phyloP scores from a whole-genome alignment of 2,113 vertebrate genomes.

The Tamias sibiricus region DNA sequence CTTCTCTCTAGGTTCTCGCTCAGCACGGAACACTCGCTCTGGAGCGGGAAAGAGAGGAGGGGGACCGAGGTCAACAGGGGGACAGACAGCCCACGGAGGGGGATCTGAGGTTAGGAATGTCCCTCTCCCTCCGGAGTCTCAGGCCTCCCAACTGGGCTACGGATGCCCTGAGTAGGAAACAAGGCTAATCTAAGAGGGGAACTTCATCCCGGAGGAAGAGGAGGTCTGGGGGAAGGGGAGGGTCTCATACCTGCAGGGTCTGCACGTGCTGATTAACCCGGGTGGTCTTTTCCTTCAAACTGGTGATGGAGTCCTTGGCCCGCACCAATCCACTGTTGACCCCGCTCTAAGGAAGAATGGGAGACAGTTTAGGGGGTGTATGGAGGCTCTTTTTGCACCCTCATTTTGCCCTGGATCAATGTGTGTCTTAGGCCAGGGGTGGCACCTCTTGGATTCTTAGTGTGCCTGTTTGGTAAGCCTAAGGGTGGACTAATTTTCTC shows the following conservation, averaged over 20 bases:
- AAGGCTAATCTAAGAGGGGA: background rate
- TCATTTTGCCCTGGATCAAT: background rate
- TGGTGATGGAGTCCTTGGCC: constrained; percentile 85
- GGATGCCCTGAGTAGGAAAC: background rate
- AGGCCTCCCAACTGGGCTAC: background rate
- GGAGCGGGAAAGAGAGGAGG: background rate
- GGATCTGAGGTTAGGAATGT: background rate
- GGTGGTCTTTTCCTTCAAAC: constrained; percentile 83
- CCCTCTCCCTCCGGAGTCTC: background rate
- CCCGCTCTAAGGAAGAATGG: constrained; percentile 71
- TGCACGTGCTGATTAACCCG: constrained; percentile 83
- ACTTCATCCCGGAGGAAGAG: background rate
- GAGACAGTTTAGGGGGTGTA: background rate
- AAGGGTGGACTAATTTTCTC: background rate
- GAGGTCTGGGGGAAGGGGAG: background rate
- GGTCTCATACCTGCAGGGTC: constrained; percentile 77
- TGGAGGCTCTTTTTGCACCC: background rate
- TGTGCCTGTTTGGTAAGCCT: background rate
- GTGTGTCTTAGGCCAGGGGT: background rate
- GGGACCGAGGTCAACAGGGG: background rate
- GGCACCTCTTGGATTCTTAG: background rate
- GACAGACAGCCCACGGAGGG: background rate
- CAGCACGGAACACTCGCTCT: constrained; percentile 82
- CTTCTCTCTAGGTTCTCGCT: constrained; percentile 81
- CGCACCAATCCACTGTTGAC: constrained; percentile 81